Percentiles rank a stretch among this genome's conserved stretches.
Evolutionary conservation across 2,888 invertebrate genomes (phyloP).

Genomic region (Cepaea hortensis): DNA sequence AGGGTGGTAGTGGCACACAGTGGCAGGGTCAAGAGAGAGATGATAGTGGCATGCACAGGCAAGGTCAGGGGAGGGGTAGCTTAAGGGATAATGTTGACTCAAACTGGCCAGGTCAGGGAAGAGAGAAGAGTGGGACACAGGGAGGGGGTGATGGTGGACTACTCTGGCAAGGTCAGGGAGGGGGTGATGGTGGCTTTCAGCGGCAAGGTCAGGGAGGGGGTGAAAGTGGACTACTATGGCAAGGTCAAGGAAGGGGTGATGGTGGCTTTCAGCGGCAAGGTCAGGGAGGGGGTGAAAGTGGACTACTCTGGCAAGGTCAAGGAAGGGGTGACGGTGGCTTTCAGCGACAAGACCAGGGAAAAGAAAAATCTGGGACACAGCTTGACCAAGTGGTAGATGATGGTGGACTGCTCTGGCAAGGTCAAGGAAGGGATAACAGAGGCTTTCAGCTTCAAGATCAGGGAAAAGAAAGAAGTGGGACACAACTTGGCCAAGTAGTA

Average conservation of each 20-base stretch:
- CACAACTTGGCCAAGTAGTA: background rate
- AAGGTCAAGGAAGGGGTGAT: too few species aligned
- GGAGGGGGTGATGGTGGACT: too few species aligned
- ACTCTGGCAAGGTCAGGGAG: too few species aligned
- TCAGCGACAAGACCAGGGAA: background rate
- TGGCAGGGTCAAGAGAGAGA: background rate
- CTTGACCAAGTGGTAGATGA: background rate
- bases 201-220: background rate
- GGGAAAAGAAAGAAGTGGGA: too few species aligned
- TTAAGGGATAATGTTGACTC: background rate
- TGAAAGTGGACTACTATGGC: background rate
- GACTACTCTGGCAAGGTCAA: background rate
- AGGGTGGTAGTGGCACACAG: background rate
- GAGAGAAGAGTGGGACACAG: background rate
- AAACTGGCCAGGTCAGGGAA: background rate
- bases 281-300: background rate
- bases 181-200: too few species aligned
- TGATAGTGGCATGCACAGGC: background rate
- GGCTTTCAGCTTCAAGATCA: too few species aligned
- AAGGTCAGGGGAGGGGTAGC: constrained; percentile 17
- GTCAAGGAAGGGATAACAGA: background rate
- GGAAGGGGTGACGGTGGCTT: background rate
- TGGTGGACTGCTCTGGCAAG: too few species aligned
- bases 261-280: too few species aligned
- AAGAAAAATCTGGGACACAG: too few species aligned